Evolutionary conservation across 2,888 invertebrate genomes (phyloP).

Genomic region (Allophyes oxyacanthae): DNA sequence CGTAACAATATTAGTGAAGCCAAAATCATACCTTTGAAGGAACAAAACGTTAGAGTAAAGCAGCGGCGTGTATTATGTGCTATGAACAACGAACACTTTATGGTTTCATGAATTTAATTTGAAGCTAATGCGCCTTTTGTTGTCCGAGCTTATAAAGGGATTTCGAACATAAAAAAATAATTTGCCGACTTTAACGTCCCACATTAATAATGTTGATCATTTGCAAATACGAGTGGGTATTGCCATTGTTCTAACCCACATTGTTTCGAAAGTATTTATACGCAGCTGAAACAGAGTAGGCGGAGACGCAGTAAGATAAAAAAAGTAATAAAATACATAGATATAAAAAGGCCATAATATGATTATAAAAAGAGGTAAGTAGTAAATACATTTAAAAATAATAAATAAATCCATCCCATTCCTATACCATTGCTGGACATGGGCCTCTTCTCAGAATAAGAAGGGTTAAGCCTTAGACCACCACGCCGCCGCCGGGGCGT

Average conservation of each 20-base stretch:
- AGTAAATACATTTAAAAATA: too few relatives aligned
- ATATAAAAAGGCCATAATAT: too few relatives aligned
- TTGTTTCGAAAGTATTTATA: conserved; percentile 27
- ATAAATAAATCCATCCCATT: too few relatives aligned
- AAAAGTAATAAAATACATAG: too few relatives aligned
- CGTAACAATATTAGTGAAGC: conserved; percentile 59
- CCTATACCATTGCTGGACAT: too few relatives aligned
- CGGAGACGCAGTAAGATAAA: not conserved
- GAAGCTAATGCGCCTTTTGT: conserved; percentile 50
- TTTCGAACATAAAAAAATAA: conserved; percentile 48
- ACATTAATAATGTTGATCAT: conserved; percentile 47
- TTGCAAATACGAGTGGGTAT: conserved; percentile 36
- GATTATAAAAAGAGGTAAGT: too few relatives aligned
- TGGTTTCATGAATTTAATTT: conserved; percentile 59
- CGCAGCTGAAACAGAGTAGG: not conserved
- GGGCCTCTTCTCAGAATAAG: too few relatives aligned
- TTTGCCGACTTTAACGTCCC: conserved; percentile 36
- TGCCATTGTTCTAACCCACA: conserved; percentile 35
- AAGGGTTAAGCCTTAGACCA: too few relatives aligned
- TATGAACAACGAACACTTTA: conserved; percentile 56
- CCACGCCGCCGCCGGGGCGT: too few relatives aligned
- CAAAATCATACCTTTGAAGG: conserved; percentile 53
- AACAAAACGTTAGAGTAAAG: conserved; percentile 41
- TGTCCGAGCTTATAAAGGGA: conserved; percentile 46
- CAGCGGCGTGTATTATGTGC: not conserved